These are phyloP conservation scores for Sinocyclocheilus anophthalmus DNA, from an alignment of 2,113 vertebrate genomes.

Conservation along the genomic window DNA sequence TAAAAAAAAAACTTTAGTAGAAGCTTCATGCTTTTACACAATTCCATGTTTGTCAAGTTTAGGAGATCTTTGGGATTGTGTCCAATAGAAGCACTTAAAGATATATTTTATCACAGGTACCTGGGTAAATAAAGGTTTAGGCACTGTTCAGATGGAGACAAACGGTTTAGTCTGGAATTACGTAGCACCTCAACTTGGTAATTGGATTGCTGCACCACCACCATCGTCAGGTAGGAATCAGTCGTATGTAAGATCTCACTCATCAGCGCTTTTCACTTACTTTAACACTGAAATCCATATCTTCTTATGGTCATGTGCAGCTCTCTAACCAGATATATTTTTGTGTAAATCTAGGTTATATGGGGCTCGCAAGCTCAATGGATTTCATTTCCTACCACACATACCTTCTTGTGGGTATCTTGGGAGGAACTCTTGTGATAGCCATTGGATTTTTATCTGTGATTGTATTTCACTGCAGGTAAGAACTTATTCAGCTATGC, in stretches of 20 bases:
- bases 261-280: background rate
- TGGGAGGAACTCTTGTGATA: slow-evolving; percentile 86
- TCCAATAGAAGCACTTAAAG: background rate
- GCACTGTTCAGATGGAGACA: slow-evolving; percentile 77
- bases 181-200: slow-evolving; percentile 86
- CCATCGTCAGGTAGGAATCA: slow-evolving; percentile 78
- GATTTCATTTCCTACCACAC: slow-evolving; percentile 89
- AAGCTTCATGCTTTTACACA: background rate
- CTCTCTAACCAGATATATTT: slow-evolving; percentile 39
- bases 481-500: slow-evolving; percentile 60
- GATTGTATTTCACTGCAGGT: slow-evolving; percentile 94
- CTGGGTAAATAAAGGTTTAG: slow-evolving; percentile 88
- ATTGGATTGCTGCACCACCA: slow-evolving; percentile 89
- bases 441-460: slow-evolving; percentile 85
- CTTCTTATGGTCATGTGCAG: background rate
- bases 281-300: background rate
- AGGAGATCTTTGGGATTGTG: background rate
- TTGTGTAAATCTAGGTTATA: slow-evolving; percentile 73
- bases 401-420: slow-evolving; percentile 85
- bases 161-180: slow-evolving; percentile 85
- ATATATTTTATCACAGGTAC: slow-evolving; percentile 74
- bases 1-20: background rate
- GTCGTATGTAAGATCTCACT: background rate
- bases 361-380: slow-evolving; percentile 74
- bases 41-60: background rate